phyloP scores from a whole-genome alignment of 2,888 invertebrate species.

The Calameuta pallipes region DNA sequence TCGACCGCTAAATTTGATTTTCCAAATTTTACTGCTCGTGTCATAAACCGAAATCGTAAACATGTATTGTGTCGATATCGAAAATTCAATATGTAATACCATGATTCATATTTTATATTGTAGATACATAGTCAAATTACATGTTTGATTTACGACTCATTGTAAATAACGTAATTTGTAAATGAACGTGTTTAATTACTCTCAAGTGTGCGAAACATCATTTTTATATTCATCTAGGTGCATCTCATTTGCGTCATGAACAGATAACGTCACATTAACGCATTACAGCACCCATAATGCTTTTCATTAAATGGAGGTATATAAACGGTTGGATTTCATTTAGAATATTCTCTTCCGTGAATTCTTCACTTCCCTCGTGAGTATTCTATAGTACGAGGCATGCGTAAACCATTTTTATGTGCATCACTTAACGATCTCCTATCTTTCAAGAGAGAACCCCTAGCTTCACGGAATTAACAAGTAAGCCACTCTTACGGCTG shows the following conservation, averaged over 20 bases:
- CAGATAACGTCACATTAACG: not conserved
- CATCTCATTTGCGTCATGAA: not conserved
- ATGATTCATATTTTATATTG: not conserved
- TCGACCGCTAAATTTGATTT: not conserved
- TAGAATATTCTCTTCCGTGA: not conserved
- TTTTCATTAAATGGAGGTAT: not conserved
- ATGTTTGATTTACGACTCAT: not conserved
- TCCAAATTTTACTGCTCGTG: not conserved
- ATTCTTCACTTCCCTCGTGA: not conserved
- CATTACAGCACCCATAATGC: not conserved
- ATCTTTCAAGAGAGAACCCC: not conserved
- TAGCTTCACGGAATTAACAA: conserved; percentile 37
- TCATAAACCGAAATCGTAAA: not conserved
- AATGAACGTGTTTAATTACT: not conserved
- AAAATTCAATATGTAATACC: not conserved
- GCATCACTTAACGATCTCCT: not conserved
- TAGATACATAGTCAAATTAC: not conserved
- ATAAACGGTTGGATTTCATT: not conserved
- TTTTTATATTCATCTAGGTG: not conserved
- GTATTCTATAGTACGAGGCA: not conserved
- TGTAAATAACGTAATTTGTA: not conserved
- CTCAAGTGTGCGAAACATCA: not conserved
- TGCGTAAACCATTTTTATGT: not conserved
- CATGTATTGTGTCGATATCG: not conserved
- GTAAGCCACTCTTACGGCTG: conserved; percentile 57